phyloP scores from a whole-genome alignment of 2,113 vertebrate genomes.

The Orientallactaga bullata region DNA sequence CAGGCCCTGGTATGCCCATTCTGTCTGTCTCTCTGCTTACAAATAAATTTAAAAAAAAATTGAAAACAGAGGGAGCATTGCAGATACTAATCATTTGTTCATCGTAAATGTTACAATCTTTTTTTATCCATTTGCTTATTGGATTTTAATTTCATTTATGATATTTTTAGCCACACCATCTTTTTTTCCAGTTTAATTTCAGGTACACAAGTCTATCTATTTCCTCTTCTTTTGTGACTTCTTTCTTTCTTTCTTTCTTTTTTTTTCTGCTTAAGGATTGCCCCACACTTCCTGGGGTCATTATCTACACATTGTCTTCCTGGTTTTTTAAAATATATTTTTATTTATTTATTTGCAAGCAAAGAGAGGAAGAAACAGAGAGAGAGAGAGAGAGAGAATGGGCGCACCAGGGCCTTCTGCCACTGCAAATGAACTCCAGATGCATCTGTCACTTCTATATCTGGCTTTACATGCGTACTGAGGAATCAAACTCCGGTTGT shows the following conservation, averaged over 20 bases:
- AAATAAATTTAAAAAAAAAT: too few relatives aligned
- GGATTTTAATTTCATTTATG: constrained; percentile 60
- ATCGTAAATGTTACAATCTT: background rate
- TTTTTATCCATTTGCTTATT: background rate
- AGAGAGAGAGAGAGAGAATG: too few relatives aligned
- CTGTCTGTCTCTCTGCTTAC: too few relatives aligned
- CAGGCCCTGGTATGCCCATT: too few relatives aligned
- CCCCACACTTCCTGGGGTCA: background rate
- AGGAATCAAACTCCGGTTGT: too few relatives aligned
- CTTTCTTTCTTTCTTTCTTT: constrained; percentile 56
- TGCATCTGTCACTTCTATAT: too few relatives aligned
- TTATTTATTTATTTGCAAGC: too few relatives aligned
- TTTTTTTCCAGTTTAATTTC: constrained; percentile 46
- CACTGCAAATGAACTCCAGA: too few relatives aligned
- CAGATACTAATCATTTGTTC: background rate
- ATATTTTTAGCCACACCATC: background rate
- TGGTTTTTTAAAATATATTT: background rate
- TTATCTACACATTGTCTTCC: constrained; percentile 24
- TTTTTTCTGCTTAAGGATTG: background rate
- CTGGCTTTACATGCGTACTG: too few relatives aligned
- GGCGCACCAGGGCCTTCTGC: too few relatives aligned
- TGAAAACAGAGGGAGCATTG: too few relatives aligned
- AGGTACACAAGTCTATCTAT: constrained; percentile 40
- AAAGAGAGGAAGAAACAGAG: too few relatives aligned
- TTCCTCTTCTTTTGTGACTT: background rate